Evolutionary conservation across 2,888 invertebrate genomes (phyloP).

Genomic region (Heliconius ismenius): DNA sequence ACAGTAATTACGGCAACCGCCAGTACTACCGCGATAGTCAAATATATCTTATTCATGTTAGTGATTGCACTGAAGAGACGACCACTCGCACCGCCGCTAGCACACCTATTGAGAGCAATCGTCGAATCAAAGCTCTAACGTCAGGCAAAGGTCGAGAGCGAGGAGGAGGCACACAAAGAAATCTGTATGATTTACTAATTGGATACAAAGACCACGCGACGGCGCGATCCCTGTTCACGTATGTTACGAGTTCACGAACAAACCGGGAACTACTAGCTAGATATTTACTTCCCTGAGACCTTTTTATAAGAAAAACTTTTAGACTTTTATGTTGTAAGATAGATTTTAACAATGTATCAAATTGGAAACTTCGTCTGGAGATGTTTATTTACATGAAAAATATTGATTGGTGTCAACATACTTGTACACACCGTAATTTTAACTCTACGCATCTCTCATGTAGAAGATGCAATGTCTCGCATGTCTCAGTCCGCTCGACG

Average conservation of each 20-base stretch:
- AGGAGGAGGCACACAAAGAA: conserved; percentile 39
- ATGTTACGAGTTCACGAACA: neutral
- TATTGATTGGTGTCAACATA: no score
- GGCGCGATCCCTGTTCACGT: conserved; percentile 18
- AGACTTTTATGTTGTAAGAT: no score
- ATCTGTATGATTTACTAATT: conserved; percentile 37
- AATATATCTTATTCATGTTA: conserved; percentile 46
- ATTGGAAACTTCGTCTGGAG: no score
- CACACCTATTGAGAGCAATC: conserved; percentile 39
- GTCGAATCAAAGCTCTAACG: conserved; percentile 38
- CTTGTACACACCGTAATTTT: no score
- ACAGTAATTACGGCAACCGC: conserved; percentile 37
- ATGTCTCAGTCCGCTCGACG: no score
- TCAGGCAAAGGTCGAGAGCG: conserved; percentile 37
- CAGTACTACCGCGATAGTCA: conserved; percentile 39
- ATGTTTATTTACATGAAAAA: no score
- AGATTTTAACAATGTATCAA: no score
- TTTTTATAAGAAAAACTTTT: no score
- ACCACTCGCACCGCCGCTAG: conserved; percentile 31
- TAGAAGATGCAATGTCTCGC: no score
- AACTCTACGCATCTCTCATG: no score
- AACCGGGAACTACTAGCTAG: neutral
- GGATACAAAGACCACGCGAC: conserved; percentile 38
- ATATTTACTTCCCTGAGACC: neutral
- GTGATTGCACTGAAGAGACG: conserved; percentile 31